phyloP scores from a whole-genome alignment of 1,140 invertebrate species.

The Drosophila baimaii region DNA sequence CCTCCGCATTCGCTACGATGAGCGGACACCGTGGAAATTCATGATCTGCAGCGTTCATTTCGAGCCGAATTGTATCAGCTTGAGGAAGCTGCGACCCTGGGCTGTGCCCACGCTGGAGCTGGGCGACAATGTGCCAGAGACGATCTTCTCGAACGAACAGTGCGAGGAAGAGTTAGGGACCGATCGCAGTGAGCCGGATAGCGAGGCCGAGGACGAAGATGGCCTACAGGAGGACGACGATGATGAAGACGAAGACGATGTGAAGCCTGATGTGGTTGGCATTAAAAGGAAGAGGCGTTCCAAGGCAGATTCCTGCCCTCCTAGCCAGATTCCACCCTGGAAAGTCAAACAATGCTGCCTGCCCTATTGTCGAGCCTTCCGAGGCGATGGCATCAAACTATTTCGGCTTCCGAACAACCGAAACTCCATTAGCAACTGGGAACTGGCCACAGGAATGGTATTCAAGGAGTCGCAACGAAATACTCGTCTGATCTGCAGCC shows the following conservation, averaged over 20 bases:
- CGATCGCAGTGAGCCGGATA: conserved; percentile 39
- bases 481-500: conserved; percentile 70
- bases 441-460: conserved; percentile 63
- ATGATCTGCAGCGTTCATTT: conserved; percentile 76
- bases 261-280: conserved; percentile 2
- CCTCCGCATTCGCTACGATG: conserved; percentile 64
- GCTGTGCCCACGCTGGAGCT: conserved; percentile 69
- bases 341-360: conserved; percentile 72
- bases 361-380: conserved; percentile 63
- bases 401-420: conserved; percentile 66
- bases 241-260: conserved; percentile 26
- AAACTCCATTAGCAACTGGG: conserved; percentile 62
- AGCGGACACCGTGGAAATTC: conserved; percentile 67
- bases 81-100: conserved; percentile 64
- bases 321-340: conserved; percentile 45
- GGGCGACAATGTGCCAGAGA: conserved; percentile 62
- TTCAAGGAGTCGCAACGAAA: conserved; percentile 72
- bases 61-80: conserved; percentile 58
- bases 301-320: conserved; percentile 26
- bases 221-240: conserved; percentile 40
- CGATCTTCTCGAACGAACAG: conserved; percentile 60
- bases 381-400: conserved; percentile 70
- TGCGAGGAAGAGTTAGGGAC: conserved; percentile 31
- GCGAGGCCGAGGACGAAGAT: conserved; percentile 40
- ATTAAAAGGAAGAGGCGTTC: conserved; percentile 45